A percentile compares a stretch with the other conserved stretches of the same genome.
Conservation (phyloP, 2,888 invertebrate species). For the Spisula subtruncata region DNA sequence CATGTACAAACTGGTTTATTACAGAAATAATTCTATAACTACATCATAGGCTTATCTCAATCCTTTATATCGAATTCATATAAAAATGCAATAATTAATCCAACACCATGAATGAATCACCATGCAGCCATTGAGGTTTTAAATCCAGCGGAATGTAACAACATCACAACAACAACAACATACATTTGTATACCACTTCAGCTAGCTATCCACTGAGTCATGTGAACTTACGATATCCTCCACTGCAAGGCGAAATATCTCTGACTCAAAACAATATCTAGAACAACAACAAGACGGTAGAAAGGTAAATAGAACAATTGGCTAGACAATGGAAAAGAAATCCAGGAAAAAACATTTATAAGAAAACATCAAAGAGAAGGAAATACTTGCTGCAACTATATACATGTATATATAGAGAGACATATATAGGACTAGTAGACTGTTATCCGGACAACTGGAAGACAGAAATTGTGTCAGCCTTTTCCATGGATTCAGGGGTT, state of each 20-base stretch:
- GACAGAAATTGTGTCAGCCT: too few species aligned
- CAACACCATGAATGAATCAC: not conserved
- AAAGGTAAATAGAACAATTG: constrained; percentile 1
- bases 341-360: too few species aligned
- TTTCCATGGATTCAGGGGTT: too few species aligned
- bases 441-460: too few species aligned
- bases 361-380: too few species aligned
- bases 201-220: constrained; percentile 26
- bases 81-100: not conserved
- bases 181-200: not conserved
- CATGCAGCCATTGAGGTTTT: not conserved
- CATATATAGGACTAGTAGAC: too few species aligned
- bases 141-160: not conserved
- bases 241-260: not conserved
- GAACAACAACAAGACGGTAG: not conserved
- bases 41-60: not conserved
- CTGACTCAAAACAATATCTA: constrained; percentile 9
- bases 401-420: too few species aligned
- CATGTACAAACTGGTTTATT: too few species aligned
- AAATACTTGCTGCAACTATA: too few species aligned
- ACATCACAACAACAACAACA: not conserved
- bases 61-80: not conserved
- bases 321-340: too few species aligned
- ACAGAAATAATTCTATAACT: too few species aligned
- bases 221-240: not conserved